Percentiles rank a stretch among this genome's conserved stretches.
Evolutionary conservation across 1,140 invertebrate genomes (phyloP).

Genomic region (Sesamia nonagrioides): DNA sequence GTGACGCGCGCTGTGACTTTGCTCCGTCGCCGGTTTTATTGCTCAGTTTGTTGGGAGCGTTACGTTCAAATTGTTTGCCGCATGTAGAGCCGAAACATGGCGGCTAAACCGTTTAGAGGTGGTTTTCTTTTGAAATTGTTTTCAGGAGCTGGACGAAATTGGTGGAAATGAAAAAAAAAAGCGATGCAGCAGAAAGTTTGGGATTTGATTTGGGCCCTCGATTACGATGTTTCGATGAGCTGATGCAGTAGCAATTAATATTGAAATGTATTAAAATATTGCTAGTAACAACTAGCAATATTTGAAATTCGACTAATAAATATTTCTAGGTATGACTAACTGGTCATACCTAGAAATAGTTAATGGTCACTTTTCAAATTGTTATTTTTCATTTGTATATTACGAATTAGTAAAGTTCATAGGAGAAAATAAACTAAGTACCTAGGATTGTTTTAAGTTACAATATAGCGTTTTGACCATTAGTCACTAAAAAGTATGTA

Average conservation of each 20-base stretch:
- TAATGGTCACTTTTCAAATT: too few species aligned
- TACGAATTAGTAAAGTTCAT: too few species aligned
- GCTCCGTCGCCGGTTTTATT: constrained; percentile 56
- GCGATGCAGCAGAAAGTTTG: background rate
- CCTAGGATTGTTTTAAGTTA: too few species aligned
- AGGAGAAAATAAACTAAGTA: too few species aligned
- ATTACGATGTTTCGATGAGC: background rate
- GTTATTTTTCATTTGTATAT: too few species aligned
- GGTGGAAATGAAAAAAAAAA: background rate
- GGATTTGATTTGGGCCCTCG: background rate
- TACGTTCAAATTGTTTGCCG: constrained; percentile 46
- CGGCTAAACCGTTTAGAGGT: constrained; percentile 32
- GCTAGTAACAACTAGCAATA: too few species aligned
- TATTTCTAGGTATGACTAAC: too few species aligned
- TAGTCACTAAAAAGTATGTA: constrained; percentile 16
- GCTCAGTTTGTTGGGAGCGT: constrained; percentile 57
- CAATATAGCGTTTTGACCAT: too few species aligned
- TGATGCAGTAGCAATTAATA: too few species aligned
- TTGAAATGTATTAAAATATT: background rate
- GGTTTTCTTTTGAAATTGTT: constrained; percentile 36
- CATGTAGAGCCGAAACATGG: constrained; percentile 24
- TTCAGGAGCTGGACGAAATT: constrained; percentile 1
- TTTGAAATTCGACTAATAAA: too few species aligned
- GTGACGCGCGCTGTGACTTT: constrained; percentile 55
- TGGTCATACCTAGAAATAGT: too few species aligned